These are phyloP conservation scores for Macrochelys suwanniensis DNA, from an alignment of 2,797 vertebrate species.

Conservation along the genomic window DNA sequence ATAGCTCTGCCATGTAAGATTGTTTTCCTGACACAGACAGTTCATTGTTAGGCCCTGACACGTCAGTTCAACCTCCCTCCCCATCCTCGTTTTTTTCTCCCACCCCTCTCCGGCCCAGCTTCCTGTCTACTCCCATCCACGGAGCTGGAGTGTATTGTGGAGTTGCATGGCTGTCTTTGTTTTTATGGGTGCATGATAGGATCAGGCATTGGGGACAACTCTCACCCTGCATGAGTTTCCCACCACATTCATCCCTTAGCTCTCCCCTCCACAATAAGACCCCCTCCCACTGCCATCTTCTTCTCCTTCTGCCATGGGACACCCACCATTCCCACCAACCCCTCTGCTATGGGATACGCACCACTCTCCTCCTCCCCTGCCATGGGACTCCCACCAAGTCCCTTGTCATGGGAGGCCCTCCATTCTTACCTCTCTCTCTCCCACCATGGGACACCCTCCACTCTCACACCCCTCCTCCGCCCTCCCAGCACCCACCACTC, in stretches of 20 bases:
- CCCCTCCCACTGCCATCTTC: background rate
- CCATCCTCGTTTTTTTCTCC: slow-evolving; percentile 62
- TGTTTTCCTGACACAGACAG: slow-evolving; percentile 81
- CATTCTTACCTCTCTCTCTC: background rate
- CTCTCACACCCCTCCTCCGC: background rate
- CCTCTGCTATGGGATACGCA: background rate
- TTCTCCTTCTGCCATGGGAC: background rate
- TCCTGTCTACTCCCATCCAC: slow-evolving; percentile 64
- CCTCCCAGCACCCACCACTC: too few relatives aligned
- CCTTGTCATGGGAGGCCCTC: background rate
- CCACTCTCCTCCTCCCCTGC: background rate
- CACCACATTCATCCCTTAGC: background rate
- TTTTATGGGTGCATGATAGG: background rate
- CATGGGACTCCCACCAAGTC: background rate
- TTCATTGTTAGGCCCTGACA: slow-evolving; percentile 80
- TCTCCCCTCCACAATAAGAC: background rate
- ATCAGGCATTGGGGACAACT: rapidly evolving
- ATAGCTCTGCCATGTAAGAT: slow-evolving; percentile 75
- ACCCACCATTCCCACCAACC: background rate
- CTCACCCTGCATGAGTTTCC: background rate
- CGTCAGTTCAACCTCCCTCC: slow-evolving; percentile 35
- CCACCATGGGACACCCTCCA: background rate
- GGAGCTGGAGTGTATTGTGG: slow-evolving; percentile 10
- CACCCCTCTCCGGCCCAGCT: slow-evolving; percentile 42
- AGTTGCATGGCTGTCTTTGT: slow-evolving; percentile 33